phyloP scores from a whole-genome alignment of 1,140 invertebrate species.

The Calephelis nemesis region DNA sequence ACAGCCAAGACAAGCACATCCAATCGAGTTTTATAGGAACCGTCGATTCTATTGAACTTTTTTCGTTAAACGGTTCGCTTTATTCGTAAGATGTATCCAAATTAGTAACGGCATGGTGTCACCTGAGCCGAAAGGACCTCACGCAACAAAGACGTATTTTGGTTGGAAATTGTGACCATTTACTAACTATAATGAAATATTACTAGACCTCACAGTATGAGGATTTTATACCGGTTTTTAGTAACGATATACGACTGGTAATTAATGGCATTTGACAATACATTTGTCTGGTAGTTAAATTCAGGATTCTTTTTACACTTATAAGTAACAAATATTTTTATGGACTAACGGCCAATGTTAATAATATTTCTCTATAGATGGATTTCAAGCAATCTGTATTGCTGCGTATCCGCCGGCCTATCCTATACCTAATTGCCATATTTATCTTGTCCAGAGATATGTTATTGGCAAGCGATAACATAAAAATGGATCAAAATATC shows the following conservation, averaged over 20 bases:
- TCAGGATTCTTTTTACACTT: too few relatives aligned
- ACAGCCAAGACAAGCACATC: constrained; percentile 6
- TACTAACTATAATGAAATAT: constrained; percentile 61
- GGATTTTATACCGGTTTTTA: neutral
- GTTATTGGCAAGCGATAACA: too few relatives aligned
- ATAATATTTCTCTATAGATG: too few relatives aligned
- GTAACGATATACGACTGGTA: neutral
- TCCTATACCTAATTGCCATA: too few relatives aligned
- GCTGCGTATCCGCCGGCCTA: too few relatives aligned
- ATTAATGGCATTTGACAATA: neutral
- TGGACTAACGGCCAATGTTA: too few relatives aligned
- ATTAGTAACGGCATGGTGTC: constrained; percentile 64
- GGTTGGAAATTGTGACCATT: constrained; percentile 49
- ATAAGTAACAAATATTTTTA: too few relatives aligned
- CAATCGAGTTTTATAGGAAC: constrained; percentile 13
- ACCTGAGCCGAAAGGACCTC: constrained; percentile 64
- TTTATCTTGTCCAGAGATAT: too few relatives aligned
- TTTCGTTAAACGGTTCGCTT: constrained; percentile 13
- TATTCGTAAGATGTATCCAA: constrained; percentile 36
- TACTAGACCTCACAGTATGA: constrained; percentile 46
- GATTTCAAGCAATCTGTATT: too few relatives aligned
- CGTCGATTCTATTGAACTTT: constrained; percentile 7
- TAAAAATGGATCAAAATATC: too few relatives aligned
- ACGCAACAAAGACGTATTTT: constrained; percentile 62
- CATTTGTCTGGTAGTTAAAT: too few relatives aligned